Conservation (phyloP, 2,113 vertebrate genomes). For the Lagopus muta region DNA sequence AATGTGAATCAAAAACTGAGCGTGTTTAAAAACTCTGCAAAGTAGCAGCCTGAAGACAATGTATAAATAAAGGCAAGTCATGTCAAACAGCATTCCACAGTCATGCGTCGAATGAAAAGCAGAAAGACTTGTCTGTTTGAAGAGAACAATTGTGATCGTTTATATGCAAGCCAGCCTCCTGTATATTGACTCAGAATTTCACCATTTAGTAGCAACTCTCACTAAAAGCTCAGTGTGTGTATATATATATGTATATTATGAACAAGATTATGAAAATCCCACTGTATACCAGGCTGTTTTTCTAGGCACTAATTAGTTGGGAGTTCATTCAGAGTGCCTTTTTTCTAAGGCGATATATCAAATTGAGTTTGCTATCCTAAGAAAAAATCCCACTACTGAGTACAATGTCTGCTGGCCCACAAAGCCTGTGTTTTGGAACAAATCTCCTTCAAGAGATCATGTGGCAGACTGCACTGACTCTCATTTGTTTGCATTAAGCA, state of each 20-base stretch:
- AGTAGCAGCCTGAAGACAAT: not conserved
- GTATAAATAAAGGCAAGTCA: conserved; percentile 57
- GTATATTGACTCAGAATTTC: conserved; percentile 47
- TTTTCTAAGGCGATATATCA: not conserved
- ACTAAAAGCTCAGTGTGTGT: not conserved
- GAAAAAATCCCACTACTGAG: not conserved
- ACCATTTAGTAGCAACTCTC: conserved; percentile 22
- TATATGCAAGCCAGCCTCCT: conserved; percentile 11
- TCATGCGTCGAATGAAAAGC: conserved; percentile 49
- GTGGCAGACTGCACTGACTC: conserved; percentile 14
- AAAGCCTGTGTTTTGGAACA: conserved; percentile 1
- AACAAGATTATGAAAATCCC: not conserved
- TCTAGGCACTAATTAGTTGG: not conserved
- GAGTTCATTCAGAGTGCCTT: not conserved
- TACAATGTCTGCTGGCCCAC: not conserved
- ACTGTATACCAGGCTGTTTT: not conserved
- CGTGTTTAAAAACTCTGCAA: not conserved
- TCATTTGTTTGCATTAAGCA: conserved; percentile 21
- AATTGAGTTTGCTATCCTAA: not conserved
- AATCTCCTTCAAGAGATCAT: conserved; percentile 30
- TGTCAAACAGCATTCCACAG: conserved; percentile 66
- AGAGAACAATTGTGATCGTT: conserved; percentile 40
- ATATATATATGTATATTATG: not conserved
- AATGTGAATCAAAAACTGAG: not conserved
- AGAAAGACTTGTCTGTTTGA: conserved; percentile 66